Conservation (phyloP, 2,888 invertebrate species). For the Dicranocentrus wangi region DNA sequence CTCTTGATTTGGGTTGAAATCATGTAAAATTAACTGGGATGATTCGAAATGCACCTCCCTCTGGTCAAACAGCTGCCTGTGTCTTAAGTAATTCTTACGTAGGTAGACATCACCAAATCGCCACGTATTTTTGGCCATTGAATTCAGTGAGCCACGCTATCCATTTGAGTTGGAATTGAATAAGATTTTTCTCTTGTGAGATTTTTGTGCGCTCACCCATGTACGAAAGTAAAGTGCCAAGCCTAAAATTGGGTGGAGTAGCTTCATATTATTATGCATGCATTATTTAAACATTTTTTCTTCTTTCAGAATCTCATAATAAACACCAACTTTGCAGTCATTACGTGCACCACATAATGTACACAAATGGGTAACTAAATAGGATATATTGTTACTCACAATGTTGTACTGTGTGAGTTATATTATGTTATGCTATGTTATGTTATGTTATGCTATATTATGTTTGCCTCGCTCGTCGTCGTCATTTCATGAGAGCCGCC, state of each 20-base stretch:
- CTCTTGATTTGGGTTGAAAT: no score
- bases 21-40: no score
- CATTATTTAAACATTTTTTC: slow-evolving; percentile 45
- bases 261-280: slow-evolving; percentile 57
- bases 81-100: no score
- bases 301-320: slow-evolving; percentile 23
- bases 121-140: no score
- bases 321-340: slow-evolving; percentile 20
- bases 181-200: slow-evolving; percentile 5
- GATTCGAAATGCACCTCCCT: no score
- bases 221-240: slow-evolving; percentile 55
- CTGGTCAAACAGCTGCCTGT: no score
- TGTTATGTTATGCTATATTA: no score
- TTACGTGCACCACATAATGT: slow-evolving; percentile 37
- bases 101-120: no score
- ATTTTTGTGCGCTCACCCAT: slow-evolving; percentile 50
- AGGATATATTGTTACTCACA: slow-evolving; percentile 3
- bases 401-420: not conserved
- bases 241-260: slow-evolving; percentile 64
- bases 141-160: no score
- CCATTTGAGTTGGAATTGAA: slow-evolving; percentile 37
- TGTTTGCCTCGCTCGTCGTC: no score
- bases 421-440: not conserved
- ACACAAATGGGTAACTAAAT: slow-evolving; percentile 3
- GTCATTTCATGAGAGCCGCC: no score